phyloP scores from a whole-genome alignment of 2,113 vertebrate genomes.

The Gambusia affinis region DNA sequence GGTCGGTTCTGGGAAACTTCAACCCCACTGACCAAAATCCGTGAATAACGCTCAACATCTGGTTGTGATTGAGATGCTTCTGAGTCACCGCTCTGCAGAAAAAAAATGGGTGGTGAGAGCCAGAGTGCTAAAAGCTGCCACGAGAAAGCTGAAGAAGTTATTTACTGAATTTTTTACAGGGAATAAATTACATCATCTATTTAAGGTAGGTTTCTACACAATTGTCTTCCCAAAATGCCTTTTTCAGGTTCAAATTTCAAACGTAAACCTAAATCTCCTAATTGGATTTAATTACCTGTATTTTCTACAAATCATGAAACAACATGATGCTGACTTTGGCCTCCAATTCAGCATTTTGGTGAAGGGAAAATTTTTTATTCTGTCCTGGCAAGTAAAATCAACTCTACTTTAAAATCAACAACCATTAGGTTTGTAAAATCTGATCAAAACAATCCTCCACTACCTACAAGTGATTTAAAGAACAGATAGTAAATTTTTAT shows the following conservation, averaged over 20 bases:
- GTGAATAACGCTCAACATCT: slow-evolving; percentile 31
- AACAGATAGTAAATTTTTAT: neutral
- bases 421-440: neutral
- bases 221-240: neutral
- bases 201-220: no score
- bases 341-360: neutral
- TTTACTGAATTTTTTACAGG: neutral
- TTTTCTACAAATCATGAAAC: neutral
- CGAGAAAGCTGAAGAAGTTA: neutral
- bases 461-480: neutral
- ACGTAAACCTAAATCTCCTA: neutral
- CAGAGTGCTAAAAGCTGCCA: slow-evolving; percentile 14
- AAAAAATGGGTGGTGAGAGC: neutral
- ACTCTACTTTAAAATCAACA: neutral
- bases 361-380: no score
- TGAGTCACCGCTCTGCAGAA: slow-evolving; percentile 1
- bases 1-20: neutral
- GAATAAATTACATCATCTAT: neutral
- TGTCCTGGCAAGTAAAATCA: no score
- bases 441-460: neutral
- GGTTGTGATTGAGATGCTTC: slow-evolving; percentile 21
- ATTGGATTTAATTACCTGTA: neutral
- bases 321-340: neutral
- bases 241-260: neutral
- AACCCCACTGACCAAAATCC: neutral